A percentile compares a stretch with the other conserved stretches of the same genome.
phyloP scores from a whole-genome alignment of 2,797 vertebrate genomes.

The Myotis pilosus region DNA sequence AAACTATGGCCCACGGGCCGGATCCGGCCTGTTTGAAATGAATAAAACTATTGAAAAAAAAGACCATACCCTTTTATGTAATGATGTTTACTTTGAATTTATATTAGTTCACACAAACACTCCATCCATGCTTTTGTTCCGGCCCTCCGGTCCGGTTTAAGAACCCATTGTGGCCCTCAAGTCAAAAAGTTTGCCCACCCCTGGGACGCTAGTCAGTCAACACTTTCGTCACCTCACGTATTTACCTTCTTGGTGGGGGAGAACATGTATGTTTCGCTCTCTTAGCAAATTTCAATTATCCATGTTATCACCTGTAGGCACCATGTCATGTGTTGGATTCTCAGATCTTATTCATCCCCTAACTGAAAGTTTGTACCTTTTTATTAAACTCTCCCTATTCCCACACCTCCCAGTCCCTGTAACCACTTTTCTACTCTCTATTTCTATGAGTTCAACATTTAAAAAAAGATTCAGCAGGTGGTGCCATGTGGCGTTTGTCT shows the following conservation, averaged over 20 bases:
- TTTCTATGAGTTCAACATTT: neutral
- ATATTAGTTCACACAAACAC: no score
- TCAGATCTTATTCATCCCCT: neutral
- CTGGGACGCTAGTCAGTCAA: no score
- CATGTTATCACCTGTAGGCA: neutral
- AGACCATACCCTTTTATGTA: no score
- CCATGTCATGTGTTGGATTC: neutral
- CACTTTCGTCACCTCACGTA: neutral
- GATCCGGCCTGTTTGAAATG: no score
- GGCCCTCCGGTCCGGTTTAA: no score
- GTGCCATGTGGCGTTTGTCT: neutral
- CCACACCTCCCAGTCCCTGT: neutral
- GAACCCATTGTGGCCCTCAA: no score
- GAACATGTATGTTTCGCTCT: neutral
- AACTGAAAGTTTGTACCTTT: neutral
- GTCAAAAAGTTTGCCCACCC: no score
- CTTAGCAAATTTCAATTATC: neutral
- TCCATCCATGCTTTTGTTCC: no score
- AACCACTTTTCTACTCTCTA: neutral
- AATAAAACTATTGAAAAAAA: no score
- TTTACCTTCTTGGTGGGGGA: neutral
- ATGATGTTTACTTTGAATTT: no score
- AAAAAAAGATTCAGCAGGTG: neutral
- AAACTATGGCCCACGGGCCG: no score
- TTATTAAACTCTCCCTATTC: neutral